phyloP scores from a whole-genome alignment of 2,888 invertebrate genomes.

The Callyntrura guangdongensis region DNA sequence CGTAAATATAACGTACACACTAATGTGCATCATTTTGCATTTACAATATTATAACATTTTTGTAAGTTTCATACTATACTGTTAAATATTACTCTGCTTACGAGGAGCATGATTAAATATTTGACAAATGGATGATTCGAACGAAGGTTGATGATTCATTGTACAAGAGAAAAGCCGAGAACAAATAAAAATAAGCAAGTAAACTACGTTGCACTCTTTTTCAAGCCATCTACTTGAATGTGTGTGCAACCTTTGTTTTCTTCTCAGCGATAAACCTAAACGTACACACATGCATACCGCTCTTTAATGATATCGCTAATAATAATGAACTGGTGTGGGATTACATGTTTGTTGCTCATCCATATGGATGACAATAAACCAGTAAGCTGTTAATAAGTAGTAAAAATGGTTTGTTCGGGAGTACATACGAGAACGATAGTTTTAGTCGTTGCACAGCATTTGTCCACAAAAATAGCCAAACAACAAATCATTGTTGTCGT shows the following conservation, averaged over 20 bases:
- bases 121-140: slow-evolving; percentile 49
- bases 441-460: background rate
- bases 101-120: background rate
- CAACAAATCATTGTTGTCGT: background rate
- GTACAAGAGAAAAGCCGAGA: slow-evolving; percentile 50
- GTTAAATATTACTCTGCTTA: slow-evolving; percentile 23
- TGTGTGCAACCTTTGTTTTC: slow-evolving; percentile 38
- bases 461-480: background rate
- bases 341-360: background rate
- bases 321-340: background rate
- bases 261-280: slow-evolving; percentile 1
- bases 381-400: background rate
- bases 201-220: slow-evolving; percentile 25
- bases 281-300: slow-evolving; percentile 2
- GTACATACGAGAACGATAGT: slow-evolving; percentile 22
- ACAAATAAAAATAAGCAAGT: background rate
- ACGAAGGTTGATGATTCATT: slow-evolving; percentile 52
- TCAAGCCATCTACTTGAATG: background rate
- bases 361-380: slow-evolving; percentile 10
- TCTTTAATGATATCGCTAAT: background rate
- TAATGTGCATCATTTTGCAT: background rate
- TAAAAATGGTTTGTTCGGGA: slow-evolving; percentile 18
- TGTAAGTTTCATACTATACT: slow-evolving; percentile 1
- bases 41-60: background rate
- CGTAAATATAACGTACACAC: background rate